Base-by-base conservation (phyloP, 2,113 vertebrate genomes). In the Labeo rohita region DNA sequence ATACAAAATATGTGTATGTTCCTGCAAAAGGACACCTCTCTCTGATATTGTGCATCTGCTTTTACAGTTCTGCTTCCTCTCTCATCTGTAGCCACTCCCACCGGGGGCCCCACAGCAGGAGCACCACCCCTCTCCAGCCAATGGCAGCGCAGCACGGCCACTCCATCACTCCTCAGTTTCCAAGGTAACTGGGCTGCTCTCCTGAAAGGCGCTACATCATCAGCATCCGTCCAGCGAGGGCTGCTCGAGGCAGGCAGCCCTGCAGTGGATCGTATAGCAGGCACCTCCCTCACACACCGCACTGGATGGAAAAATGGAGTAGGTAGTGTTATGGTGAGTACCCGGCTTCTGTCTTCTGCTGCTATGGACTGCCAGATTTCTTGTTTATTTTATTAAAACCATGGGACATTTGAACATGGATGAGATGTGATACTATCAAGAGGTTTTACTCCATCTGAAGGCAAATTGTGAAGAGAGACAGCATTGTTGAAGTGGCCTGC, bases 121-220 rank as follows among this genome's bases (percentile, higher is more conserved):
- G 90, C 92, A 90, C 91, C 91, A 95, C 97, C 89, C 92, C 94
- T 95, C 87, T 68, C 91, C 89, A 92, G 94, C 97, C 96, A 98
- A 97, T 98, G 94, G 93, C 91, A 95, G 93, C 92, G 89, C 94
- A 90, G 94, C 94, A 95, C 95, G 94, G 94, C 94, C 97, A 93
- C 96, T 95, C 93, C 95, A 96, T 96, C 97, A 97, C 96, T 96
- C 96, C 96, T 95, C 93, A 74, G 97, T 98, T 95, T 94, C 97
- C 95, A 96, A 93, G 93, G 97, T 95, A 97, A 99, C 98, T 95
- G 94, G 94, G 96, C 95, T 81, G 91, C 95, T 96, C 89, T 95
- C 91, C 96, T 95, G 96, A 96, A 97, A 98, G 97, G 96, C 97
- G 96, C 97, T 95, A 97, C 96, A 99, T 98, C 97, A 98, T 97